These are phyloP conservation scores for Champsocephalus gunnari DNA, from an alignment of 2,797 vertebrate species.

Conservation along the genomic window DNA sequence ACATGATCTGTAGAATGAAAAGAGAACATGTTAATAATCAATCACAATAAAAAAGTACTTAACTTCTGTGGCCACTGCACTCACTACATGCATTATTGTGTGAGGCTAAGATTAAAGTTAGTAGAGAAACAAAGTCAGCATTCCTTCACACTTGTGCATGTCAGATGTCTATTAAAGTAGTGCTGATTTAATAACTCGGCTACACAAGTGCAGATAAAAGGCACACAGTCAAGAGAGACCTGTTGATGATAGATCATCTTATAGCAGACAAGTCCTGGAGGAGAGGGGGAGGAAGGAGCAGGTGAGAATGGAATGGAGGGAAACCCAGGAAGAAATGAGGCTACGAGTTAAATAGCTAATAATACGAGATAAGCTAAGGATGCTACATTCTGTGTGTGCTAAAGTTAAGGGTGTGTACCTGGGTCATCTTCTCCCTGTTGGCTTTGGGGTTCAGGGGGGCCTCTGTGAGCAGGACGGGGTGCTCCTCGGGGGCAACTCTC, in stretches of 20 bases:
- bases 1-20: slow-evolving; percentile 91
- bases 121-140: slow-evolving; percentile 69
- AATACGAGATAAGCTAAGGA: not conserved
- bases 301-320: slow-evolving; percentile 62
- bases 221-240: slow-evolving; percentile 90
- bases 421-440: slow-evolving; percentile 99
- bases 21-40: not conserved
- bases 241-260: slow-evolving; percentile 90
- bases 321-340: slow-evolving; percentile 38
- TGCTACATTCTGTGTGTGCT: not conserved
- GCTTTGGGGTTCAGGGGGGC: slow-evolving; percentile 99
- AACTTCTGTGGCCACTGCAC: slow-evolving; percentile 68
- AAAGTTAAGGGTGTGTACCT: slow-evolving; percentile 81
- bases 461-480: slow-evolving; percentile 98
- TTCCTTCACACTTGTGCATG: slow-evolving; percentile 82
- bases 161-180: slow-evolving; percentile 49
- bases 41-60: accelerated
- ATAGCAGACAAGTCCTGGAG: slow-evolving; percentile 88
- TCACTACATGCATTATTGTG: slow-evolving; percentile 74
- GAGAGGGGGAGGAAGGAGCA: slow-evolving; percentile 80
- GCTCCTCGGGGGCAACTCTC: slow-evolving; percentile 97
- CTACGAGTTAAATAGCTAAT: not conserved
- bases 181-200: slow-evolving; percentile 44
- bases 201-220: slow-evolving; percentile 72
- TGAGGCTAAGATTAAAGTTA: slow-evolving; percentile 65